phyloP scores from a whole-genome alignment of 1,140 invertebrate species.

The Philaenus spumarius region DNA sequence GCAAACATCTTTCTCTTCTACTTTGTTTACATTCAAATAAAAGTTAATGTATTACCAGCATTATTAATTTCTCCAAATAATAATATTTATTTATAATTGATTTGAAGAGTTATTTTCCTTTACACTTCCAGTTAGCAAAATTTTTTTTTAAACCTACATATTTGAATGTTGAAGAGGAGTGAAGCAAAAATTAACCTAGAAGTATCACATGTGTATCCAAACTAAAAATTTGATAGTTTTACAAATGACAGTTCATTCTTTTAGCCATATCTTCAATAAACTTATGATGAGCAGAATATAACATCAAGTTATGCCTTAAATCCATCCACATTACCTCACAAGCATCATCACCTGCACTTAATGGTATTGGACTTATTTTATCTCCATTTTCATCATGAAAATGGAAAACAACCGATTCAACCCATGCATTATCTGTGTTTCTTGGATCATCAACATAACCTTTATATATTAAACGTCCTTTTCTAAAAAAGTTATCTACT shows the following conservation, averaged over 20 bases:
- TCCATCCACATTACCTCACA: constrained; percentile 81
- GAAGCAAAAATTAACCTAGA: no score
- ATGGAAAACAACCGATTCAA: constrained; percentile 89
- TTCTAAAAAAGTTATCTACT: constrained; percentile 64
- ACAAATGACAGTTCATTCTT: constrained; percentile 21
- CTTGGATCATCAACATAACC: constrained; percentile 95
- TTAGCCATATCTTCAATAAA: constrained; percentile 21
- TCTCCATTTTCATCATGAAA: constrained; percentile 78
- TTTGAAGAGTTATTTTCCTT: no score
- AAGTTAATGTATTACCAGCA: no score
- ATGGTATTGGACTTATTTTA: constrained; percentile 52
- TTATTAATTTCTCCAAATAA: no score
- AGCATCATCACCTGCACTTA: constrained; percentile 90
- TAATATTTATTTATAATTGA: no score
- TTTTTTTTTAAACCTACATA: no score
- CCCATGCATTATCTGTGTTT: constrained; percentile 98
- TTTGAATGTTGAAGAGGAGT: no score
- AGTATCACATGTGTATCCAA: no score
- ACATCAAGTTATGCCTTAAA: constrained; percentile 53
- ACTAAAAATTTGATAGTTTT: no score
- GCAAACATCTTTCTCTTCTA: no score
- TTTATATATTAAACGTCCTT: constrained; percentile 65
- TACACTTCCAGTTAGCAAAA: no score
- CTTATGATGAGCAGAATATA: constrained; percentile 66
- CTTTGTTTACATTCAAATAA: no score